Percentiles rank a stretch among this genome's conserved stretches.
These are phyloP conservation scores for Polypterus bichir DNA, from an alignment of 2,113 vertebrate species.

Conservation along the genomic window DNA sequence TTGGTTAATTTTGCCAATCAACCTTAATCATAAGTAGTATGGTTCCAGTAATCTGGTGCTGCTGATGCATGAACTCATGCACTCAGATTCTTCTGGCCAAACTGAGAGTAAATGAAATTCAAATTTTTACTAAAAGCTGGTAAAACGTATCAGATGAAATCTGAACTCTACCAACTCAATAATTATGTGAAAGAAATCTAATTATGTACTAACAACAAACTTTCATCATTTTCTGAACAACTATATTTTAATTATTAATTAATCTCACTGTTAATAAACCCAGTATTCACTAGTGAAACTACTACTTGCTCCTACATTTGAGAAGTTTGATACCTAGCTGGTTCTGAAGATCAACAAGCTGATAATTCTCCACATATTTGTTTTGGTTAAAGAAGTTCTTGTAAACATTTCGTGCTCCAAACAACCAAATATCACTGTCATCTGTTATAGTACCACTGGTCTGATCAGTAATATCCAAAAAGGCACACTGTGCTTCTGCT, in stretches of 20 bases:
- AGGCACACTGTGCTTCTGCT: constrained; percentile 87
- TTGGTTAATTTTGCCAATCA: too few relatives aligned
- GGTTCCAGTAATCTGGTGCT: too few relatives aligned
- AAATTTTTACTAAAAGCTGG: too few relatives aligned
- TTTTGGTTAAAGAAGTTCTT: constrained; percentile 91
- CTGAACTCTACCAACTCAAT: too few relatives aligned
- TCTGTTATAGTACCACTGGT: constrained; percentile 92
- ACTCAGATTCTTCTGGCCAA: too few relatives aligned
- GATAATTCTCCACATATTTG: constrained; percentile 82
- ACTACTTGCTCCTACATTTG: not conserved
- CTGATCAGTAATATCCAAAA: constrained; percentile 73
- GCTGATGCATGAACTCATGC: too few relatives aligned
- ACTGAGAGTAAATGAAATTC: too few relatives aligned
- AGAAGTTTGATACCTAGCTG: constrained; percentile 68
- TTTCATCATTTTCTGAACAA: too few relatives aligned
- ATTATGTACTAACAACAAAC: too few relatives aligned
- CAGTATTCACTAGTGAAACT: not conserved
- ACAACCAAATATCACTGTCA: constrained; percentile 95
- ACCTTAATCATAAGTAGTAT: too few relatives aligned
- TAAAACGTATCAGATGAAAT: too few relatives aligned
- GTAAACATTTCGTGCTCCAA: constrained; percentile 86
- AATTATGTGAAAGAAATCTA: too few relatives aligned
- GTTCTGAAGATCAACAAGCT: constrained; percentile 76
- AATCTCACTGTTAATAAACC: constrained; percentile 1
- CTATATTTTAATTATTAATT: not conserved